phyloP scores from a whole-genome alignment of 2,888 invertebrate genomes.

The Torymus texanus region DNA sequence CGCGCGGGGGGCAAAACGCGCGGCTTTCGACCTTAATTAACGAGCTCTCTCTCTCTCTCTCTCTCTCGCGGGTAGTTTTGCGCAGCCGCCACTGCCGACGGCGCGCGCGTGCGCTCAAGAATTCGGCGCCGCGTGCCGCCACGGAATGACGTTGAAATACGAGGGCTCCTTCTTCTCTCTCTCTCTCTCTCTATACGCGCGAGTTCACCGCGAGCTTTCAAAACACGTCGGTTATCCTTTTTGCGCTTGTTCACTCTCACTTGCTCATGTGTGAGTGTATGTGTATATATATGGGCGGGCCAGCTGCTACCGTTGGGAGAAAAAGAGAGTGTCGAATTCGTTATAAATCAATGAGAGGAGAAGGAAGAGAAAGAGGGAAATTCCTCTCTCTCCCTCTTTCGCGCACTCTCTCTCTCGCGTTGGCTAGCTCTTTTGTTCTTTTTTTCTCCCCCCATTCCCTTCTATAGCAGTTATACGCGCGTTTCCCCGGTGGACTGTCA shows the following conservation, averaged over 20 bases:
- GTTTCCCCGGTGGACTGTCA: slow-evolving; percentile 1
- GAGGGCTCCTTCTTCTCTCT: slow-evolving; percentile 39
- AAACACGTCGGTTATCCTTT: slow-evolving; percentile 38
- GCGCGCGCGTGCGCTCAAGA: slow-evolving; percentile 46
- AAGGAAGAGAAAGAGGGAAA: background rate
- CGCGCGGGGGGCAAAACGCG: slow-evolving; percentile 57
- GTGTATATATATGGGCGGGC: too few relatives aligned
- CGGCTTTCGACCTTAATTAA: slow-evolving; percentile 61
- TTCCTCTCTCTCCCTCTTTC: too few relatives aligned
- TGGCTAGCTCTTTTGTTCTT: too few relatives aligned
- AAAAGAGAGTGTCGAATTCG: slow-evolving; percentile 31
- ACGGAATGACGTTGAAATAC: slow-evolving; percentile 60
- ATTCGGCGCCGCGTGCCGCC: slow-evolving; percentile 53
- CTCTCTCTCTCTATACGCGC: too few relatives aligned
- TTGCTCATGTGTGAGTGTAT: too few relatives aligned
- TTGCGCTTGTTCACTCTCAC: background rate
- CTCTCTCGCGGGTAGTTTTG: slow-evolving; percentile 43
- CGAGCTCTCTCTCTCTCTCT: slow-evolving; percentile 59
- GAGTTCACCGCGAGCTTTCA: slow-evolving; percentile 20
- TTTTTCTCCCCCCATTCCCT: too few relatives aligned
- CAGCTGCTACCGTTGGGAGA: background rate
- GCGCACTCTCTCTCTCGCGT: too few relatives aligned
- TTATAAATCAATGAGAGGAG: slow-evolving; percentile 35
- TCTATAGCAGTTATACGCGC: too few relatives aligned
- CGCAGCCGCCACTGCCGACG: background rate